Conservation (phyloP, 2,888 invertebrate species). For the Agapetus fuscipes region DNA sequence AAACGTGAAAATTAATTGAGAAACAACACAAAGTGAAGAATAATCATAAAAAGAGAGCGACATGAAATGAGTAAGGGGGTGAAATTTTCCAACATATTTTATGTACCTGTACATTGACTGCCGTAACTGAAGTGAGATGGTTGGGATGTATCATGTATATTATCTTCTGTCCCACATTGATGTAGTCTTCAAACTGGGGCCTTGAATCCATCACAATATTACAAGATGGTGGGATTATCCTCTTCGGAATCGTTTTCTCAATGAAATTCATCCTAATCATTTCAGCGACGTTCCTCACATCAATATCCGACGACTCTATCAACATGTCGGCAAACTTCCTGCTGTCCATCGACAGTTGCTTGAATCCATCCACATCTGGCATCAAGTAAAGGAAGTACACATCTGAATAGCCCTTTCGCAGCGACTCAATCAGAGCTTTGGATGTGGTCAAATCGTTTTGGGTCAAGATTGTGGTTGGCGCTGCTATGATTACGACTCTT, state of each 20-base stretch:
- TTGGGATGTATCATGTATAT: conserved; percentile 44
- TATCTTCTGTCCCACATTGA: conserved; percentile 42
- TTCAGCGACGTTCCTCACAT: conserved; percentile 26
- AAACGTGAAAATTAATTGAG: too few relatives aligned
- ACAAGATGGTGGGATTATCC: conserved; percentile 36
- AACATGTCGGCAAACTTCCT: conserved; percentile 43
- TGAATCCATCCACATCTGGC: conserved; percentile 34
- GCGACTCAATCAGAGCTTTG: conserved; percentile 33
- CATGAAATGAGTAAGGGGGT: too few relatives aligned
- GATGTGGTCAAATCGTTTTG: conserved; percentile 35
- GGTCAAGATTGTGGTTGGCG: conserved; percentile 39
- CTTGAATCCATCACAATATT: conserved; percentile 31
- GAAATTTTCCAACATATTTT: too few relatives aligned
- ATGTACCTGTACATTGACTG: conserved; percentile 26
- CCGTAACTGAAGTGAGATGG: conserved; percentile 31
- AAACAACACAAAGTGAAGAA: too few relatives aligned
- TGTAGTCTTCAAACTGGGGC: conserved; percentile 49
- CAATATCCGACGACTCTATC: conserved; percentile 25
- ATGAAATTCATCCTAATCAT: conserved; percentile 29
- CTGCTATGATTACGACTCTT: conserved; percentile 44
- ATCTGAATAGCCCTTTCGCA: conserved; percentile 42
- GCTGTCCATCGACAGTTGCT: conserved; percentile 38
- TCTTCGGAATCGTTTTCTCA: conserved; percentile 33
- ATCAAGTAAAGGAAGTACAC: conserved; percentile 45
- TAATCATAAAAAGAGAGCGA: too few relatives aligned